phyloP scores from a whole-genome alignment of 2,888 invertebrate species.

The Orthosia cruda region DNA sequence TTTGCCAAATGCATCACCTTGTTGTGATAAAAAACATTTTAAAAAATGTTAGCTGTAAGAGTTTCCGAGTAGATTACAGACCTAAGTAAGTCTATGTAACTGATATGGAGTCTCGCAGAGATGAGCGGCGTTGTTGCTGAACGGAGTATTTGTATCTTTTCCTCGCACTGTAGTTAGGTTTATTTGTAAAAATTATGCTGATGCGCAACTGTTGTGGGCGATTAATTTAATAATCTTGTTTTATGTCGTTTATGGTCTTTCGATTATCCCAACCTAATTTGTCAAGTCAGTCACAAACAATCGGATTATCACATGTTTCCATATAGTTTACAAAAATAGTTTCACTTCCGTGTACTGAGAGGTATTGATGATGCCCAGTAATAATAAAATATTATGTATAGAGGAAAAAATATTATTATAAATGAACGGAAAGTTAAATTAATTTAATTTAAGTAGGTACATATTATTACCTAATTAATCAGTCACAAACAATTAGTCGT shows the following conservation, averaged over 20 bases:
- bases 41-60: slow-evolving; percentile 57
- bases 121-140: slow-evolving; percentile 37
- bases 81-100: slow-evolving; percentile 19
- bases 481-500: neutral
- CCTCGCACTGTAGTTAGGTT: slow-evolving; percentile 60
- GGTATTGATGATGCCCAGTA: neutral
- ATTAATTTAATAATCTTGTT: neutral
- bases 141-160: slow-evolving; percentile 52
- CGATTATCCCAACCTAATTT: neutral
- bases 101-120: slow-evolving; percentile 32
- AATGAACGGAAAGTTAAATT: slow-evolving; percentile 13
- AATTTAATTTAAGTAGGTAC: slow-evolving; percentile 1
- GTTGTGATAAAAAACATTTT: slow-evolving; percentile 61
- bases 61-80: slow-evolving; percentile 41
- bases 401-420: slow-evolving; percentile 14
- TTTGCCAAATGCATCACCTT: slow-evolving; percentile 66
- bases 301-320: neutral
- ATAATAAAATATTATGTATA: no score
- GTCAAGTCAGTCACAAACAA: neutral
- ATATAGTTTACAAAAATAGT: neutral
- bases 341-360: neutral
- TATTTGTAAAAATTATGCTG: slow-evolving; percentile 52
- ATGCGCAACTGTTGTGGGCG: slow-evolving; percentile 53
- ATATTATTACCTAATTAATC: slow-evolving; percentile 6
- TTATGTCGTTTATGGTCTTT: neutral